Conservation (phyloP, 2,113 vertebrate species). For the Pseudopodoces humilis region DNA sequence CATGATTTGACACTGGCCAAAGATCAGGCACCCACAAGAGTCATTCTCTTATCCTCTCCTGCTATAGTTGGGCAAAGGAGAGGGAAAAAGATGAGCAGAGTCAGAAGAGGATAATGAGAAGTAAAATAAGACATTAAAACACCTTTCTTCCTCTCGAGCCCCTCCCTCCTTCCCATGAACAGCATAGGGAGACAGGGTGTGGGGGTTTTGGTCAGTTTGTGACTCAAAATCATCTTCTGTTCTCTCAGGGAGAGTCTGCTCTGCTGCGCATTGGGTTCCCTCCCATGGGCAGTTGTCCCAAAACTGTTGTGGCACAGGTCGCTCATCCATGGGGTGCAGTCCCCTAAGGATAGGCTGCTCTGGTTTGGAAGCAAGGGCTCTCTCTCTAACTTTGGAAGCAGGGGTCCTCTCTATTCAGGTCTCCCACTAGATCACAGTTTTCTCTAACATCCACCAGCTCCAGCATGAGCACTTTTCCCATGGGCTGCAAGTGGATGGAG, state of each 20-base stretch:
- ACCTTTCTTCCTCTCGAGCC: too few relatives aligned
- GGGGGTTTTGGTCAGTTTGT: too few relatives aligned
- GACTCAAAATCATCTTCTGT: too few relatives aligned
- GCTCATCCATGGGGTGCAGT: not conserved
- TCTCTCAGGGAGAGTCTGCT: too few relatives aligned
- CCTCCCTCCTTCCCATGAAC: too few relatives aligned
- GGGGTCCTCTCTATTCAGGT: not conserved
- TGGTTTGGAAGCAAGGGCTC: not conserved
- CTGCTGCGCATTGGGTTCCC: not conserved
- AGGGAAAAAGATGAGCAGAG: not conserved
- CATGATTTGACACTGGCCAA: not conserved
- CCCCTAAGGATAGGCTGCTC: not conserved
- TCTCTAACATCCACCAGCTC: not conserved
- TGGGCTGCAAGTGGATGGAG: not conserved
- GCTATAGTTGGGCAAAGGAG: not conserved
- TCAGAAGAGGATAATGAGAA: too few relatives aligned
- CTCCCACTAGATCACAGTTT: not conserved
- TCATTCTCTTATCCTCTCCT: accelerated
- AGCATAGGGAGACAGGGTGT: too few relatives aligned
- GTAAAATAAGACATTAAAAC: too few relatives aligned
- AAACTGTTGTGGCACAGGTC: not conserved
- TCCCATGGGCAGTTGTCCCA: not conserved
- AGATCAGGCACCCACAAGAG: not conserved
- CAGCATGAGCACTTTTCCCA: not conserved
- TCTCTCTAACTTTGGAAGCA: not conserved